Evolutionary conservation across 2,113 vertebrate species (phyloP).

Genomic region (Silurus asotus): DNA sequence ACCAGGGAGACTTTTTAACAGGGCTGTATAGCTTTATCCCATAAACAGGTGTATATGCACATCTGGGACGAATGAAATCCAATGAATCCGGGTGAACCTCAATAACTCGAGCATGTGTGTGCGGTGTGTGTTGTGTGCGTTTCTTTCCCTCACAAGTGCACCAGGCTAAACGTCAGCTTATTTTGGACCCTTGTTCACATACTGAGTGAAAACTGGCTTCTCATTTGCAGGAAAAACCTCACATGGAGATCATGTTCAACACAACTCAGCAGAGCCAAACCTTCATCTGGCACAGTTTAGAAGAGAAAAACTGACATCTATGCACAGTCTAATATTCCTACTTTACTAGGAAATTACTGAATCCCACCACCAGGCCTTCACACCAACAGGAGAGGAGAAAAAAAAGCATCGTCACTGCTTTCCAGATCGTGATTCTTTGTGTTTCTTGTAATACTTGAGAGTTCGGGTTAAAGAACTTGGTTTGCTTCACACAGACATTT

Average conservation of each 20-base stretch:
- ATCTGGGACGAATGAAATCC: slow-evolving; percentile 46
- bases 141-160: slow-evolving; percentile 23
- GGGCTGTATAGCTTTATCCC: slow-evolving; percentile 11
- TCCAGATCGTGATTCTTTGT: background rate
- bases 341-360: slow-evolving; percentile 11
- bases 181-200: slow-evolving; percentile 49
- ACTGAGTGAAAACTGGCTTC: slow-evolving; percentile 34
- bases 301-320: background rate
- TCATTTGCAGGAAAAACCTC: background rate
- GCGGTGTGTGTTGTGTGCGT: slow-evolving; percentile 16
- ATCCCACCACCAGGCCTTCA: background rate
- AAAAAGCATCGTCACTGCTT: background rate
- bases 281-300: background rate
- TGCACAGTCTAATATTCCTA: slow-evolving; percentile 16
- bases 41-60: slow-evolving; percentile 44
- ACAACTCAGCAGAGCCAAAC: background rate
- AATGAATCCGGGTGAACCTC: slow-evolving; percentile 30
- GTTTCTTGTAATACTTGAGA: background rate
- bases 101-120: slow-evolving; percentile 42
- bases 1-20: slow-evolving; percentile 1
- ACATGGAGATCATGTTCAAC: slow-evolving; percentile 10
- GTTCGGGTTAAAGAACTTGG: background rate
- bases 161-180: background rate
- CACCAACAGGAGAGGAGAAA: background rate
- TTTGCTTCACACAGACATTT: slow-evolving; percentile 17